Conservation (phyloP, 2,888 invertebrate species). For the Thymelicus acteon region DNA sequence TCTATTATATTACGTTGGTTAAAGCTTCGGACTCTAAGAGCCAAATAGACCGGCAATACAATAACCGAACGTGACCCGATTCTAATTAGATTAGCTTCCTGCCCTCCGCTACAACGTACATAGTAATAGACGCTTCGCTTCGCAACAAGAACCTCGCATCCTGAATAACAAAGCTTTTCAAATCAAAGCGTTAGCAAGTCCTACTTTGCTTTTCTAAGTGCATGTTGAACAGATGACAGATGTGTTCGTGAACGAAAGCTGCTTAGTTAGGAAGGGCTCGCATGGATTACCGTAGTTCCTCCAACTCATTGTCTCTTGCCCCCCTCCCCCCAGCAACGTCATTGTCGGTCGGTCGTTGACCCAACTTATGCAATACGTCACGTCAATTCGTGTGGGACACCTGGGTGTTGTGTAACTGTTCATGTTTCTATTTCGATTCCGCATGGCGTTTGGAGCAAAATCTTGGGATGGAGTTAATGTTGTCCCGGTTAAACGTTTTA, state of each 20-base stretch:
- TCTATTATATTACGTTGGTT: constrained; percentile 6
- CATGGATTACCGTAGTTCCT: constrained; percentile 44
- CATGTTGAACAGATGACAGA: neutral
- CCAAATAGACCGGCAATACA: constrained; percentile 27
- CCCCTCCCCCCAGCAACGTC: constrained; percentile 50
- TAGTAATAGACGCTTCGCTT: constrained; percentile 18
- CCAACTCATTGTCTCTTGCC: constrained; percentile 52
- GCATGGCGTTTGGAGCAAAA: constrained; percentile 23
- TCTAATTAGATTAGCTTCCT: constrained; percentile 61
- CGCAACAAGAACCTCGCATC: neutral
- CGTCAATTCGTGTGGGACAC: constrained; percentile 60
- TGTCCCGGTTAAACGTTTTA: too few species aligned
- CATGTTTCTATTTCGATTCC: constrained; percentile 28
- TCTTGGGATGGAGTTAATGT: constrained; percentile 8
- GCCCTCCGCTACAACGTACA: constrained; percentile 24
- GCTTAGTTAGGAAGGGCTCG: constrained; percentile 40
- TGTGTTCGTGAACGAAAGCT: constrained; percentile 6
- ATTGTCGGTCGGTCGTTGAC: constrained; percentile 69
- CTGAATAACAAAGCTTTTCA: constrained; percentile 30
- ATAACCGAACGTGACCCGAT: constrained; percentile 53
- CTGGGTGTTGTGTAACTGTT: constrained; percentile 60
- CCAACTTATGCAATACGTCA: constrained; percentile 60
- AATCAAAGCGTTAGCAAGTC: constrained; percentile 18
- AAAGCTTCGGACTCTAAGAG: constrained; percentile 10
- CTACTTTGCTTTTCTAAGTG: constrained; percentile 18